Evolutionary conservation across 2,888 invertebrate genomes (phyloP).

Genomic region (Mythimna loreyi): DNA sequence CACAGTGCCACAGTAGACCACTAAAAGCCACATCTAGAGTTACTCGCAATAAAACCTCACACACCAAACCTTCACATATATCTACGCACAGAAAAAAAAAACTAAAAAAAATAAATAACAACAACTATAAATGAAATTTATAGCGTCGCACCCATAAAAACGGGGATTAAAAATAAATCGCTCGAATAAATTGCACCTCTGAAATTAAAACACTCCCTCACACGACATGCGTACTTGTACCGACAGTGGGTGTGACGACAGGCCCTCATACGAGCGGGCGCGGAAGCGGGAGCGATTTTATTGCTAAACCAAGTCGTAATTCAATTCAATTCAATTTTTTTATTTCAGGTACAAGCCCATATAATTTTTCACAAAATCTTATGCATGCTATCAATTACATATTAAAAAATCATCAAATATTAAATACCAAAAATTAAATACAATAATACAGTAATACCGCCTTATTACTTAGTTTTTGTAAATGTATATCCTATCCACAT

Average conservation of each 20-base stretch:
- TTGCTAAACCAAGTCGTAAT: too few species aligned
- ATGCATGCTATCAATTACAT: too few species aligned
- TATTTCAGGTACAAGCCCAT: too few species aligned
- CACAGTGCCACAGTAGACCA: neutral
- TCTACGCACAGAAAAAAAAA: slow-evolving; percentile 54
- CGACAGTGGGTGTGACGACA: slow-evolving; percentile 66
- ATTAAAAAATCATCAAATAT: too few species aligned
- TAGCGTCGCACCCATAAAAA: slow-evolving; percentile 89
- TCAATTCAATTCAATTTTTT: too few species aligned
- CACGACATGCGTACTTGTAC: slow-evolving; percentile 86
- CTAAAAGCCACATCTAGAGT: slow-evolving; percentile 42
- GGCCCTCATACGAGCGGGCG: slow-evolving; percentile 62
- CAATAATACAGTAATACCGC: too few species aligned
- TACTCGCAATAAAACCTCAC: slow-evolving; percentile 58
- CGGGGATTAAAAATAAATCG: slow-evolving; percentile 91
- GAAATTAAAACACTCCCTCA: slow-evolving; percentile 90
- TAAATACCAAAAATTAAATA: too few species aligned
- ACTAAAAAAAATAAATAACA: slow-evolving; percentile 80
- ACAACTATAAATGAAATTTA: slow-evolving; percentile 88
- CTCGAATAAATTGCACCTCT: slow-evolving; percentile 91
- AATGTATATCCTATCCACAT: too few species aligned
- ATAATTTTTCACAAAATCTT: too few species aligned
- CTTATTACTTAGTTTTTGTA: too few species aligned
- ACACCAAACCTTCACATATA: slow-evolving; percentile 13
- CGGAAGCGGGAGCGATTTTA: slow-evolving; percentile 63